Percentiles rank a stretch among this genome's conserved stretches.
Conservation (phyloP, 1,140 invertebrate species). For the Sarcophaga peregrina region DNA sequence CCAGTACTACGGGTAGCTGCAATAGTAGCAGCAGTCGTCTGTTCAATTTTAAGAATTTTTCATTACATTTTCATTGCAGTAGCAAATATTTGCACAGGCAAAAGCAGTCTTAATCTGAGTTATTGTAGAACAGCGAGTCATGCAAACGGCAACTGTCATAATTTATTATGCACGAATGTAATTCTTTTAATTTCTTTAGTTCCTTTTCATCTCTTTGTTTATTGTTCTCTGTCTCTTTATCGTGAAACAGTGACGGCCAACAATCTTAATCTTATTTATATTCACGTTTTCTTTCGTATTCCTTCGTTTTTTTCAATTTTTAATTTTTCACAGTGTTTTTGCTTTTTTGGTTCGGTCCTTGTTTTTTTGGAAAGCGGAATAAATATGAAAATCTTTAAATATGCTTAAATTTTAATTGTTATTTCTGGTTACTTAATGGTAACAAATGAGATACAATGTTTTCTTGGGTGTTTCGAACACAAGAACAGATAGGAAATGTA, state of each 20-base stretch:
- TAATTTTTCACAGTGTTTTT: no score
- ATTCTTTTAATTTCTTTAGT: neutral
- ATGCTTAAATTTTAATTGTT: neutral
- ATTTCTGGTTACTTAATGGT: neutral
- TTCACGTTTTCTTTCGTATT: neutral
- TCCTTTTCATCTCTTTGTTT: no score
- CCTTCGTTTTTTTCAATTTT: no score
- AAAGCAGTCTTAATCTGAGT: neutral
- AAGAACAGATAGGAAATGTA: no score
- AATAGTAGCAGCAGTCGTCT: no score
- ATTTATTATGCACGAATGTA: neutral
- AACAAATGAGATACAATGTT: neutral
- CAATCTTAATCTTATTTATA: constrained; percentile 4
- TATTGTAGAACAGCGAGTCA: neutral
- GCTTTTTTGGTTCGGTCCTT: no score
- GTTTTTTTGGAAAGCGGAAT: neutral
- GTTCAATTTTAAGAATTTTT: neutral
- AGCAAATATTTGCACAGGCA: neutral
- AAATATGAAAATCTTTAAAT: neutral
- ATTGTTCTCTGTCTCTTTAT: neutral
- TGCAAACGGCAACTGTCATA: neutral
- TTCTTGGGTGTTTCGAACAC: no score
- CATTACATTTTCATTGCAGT: neutral
- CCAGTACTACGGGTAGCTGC: no score
- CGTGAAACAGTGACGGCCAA: neutral